Base-by-base conservation (phyloP, 2,888 invertebrate species). In the Caenorhabditis doughertyi region DNA sequence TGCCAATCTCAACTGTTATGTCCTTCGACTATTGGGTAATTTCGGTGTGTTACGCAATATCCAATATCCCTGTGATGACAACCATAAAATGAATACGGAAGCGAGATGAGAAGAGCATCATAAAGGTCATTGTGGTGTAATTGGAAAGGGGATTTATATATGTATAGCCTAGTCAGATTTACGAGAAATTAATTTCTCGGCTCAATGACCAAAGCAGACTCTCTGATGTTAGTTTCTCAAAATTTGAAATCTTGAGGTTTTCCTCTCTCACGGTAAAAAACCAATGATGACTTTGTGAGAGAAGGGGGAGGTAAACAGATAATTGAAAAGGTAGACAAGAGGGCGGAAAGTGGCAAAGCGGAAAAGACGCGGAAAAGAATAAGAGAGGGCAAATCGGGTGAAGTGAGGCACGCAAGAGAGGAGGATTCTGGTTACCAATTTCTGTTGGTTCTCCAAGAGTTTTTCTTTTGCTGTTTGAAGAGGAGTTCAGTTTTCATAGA, bases 301-400 rank as follows among this genome's bases (percentile, higher is more conserved):
- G 47, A 18, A 32, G 16, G 16, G 9, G 21, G 27, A 44, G 55
- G 47, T 58, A 58, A 58, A 58, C 58, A 71, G 23, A 49, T 27
- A 71, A 58, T 32, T 42, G 58, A 35, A 60, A 13, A 47, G 21
- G 71, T n/a, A 23, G 71, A 64, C 55, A 73, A 73, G 74, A 65
- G 55, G 67, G 74, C 74, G 74, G 74, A 74, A 74, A 74, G 73
- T 73, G 73, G 73, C 51, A 60, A 62, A 27, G 67, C 49, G 74
- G 65, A 49, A 55, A 39, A 23, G 49, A 39, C 35, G 60, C 35
- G 71, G 64, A 56, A 55, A 47, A 23, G 23, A 27, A 21, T 18
- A 42, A 35, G 25, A 60, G 60, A 60, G 60, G 73, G 62, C 29
- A 53, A 62, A 49, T 32, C 35, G 64, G 39, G 68, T 68, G 70